These are phyloP conservation scores for Drosophila cardini DNA, from an alignment of 1,140 invertebrate genomes.

Conservation along the genomic window DNA sequence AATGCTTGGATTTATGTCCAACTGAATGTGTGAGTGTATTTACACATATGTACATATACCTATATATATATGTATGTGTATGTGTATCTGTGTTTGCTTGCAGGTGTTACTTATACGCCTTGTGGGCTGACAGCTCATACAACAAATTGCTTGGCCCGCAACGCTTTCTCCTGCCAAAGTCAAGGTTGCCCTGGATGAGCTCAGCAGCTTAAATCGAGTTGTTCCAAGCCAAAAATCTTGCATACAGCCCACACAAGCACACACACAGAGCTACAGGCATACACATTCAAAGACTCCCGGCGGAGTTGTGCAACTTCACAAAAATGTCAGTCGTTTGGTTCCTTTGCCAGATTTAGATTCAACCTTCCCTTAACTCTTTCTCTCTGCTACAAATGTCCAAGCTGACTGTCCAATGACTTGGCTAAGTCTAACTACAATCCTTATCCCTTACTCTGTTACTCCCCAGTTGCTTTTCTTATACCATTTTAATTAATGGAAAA, in stretches of 20 bases:
- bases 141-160: constrained; percentile 70
- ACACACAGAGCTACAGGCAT: neutral
- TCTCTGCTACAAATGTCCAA: neutral
- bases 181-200: constrained; percentile 67
- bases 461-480: constrained; percentile 54
- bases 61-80: constrained; percentile 7
- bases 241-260: constrained; percentile 7
- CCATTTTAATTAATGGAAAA: constrained; percentile 76
- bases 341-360: constrained; percentile 27
- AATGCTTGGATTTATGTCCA: constrained; percentile 73
- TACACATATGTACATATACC: no score
- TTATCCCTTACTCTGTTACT: neutral
- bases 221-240: constrained; percentile 33
- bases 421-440: constrained; percentile 25
- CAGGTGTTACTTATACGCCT: constrained; percentile 73
- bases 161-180: constrained; percentile 51
- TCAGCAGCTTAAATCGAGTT: constrained; percentile 42
- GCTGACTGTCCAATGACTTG: constrained; percentile 38
- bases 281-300: constrained; percentile 55
- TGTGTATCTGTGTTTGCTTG: constrained; percentile 44
- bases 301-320: constrained; percentile 67
- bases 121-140: constrained; percentile 56
- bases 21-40: constrained; percentile 17
- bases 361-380: constrained; percentile 5
- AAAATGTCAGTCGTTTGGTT: constrained; percentile 60